Evolutionary conservation across 30 jellyfish, hydroid and myxozoan species (phyloP), one percentile per base, ranked within the genome.

Genomic region (Cassiopea xamachana): DNA sequence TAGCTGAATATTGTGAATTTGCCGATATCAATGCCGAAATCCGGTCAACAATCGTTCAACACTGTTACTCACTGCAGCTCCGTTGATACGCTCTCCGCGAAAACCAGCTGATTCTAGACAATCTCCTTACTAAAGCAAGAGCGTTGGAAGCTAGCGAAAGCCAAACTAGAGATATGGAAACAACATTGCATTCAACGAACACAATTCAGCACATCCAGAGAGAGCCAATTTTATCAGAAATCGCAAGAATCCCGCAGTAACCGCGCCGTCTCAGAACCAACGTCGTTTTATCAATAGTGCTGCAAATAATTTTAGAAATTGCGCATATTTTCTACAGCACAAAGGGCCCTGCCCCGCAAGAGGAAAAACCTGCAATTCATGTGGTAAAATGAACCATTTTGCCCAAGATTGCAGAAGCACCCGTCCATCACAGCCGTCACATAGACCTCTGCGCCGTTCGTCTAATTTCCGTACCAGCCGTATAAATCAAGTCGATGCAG

Each of bases 1-100:
- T 17, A 2, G 10, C 81, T 39, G 58, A 73, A 73, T 2, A 51
- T 7, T 73, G 81, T 39, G 81, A 19, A 39, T 4, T 73, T 39
- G 86, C 45, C 47, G 47, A 77, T 44, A 74, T 74, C 1, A 74
- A 77, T 77, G 86, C 4, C 16, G 75, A 77, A 77, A 39, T 77
- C 86, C 70, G 86, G 2, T 74, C 45, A 47, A 77, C 47, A 73
- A 73, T 73, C 81, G 10, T 58, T 7, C 58, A 58, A 73, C 2
- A 46, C 55, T 73, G 1, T 7, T 7, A 15, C 16, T 69, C 78
- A 2, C 64, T 8, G 14, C 27, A 2, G 44, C 79, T 69, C n/a
- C n/a, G 81, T 39, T 58, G 81, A 7, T 7, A 58, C 27, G 81
- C 55, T 39, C 81, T 73, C 6, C 10, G 27, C 10, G 55, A 51